phyloP scores from a whole-genome alignment of 2,797 vertebrate genomes.

The Microhierax caerulescens region DNA sequence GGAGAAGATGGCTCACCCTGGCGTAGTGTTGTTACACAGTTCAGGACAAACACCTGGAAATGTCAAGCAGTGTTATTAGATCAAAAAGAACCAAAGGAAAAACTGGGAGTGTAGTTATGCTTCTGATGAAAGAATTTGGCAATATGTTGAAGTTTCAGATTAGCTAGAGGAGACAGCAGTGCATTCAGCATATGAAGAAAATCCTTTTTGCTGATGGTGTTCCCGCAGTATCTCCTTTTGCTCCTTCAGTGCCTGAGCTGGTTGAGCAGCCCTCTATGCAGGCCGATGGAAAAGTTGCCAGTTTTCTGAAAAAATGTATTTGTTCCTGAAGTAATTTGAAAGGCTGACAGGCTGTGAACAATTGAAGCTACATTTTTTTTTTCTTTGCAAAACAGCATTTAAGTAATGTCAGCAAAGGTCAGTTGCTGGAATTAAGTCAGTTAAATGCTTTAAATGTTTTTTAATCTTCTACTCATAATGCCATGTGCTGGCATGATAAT shows the following conservation, averaged over 20 bases:
- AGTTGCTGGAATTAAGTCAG: not conserved
- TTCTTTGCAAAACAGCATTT: not conserved
- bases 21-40: not conserved
- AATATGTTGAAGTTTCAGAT: not conserved
- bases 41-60: not conserved
- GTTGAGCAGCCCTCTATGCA: not conserved
- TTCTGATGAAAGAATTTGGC: not conserved
- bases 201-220: not conserved
- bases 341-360: not conserved
- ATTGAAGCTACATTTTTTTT: not conserved
- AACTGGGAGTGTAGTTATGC: not conserved
- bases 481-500: not conserved
- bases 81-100: not conserved
- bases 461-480: not conserved
- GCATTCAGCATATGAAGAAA: not conserved
- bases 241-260: not conserved
- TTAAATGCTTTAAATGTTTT: conserved; percentile 4
- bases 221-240: not conserved
- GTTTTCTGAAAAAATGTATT: not conserved
- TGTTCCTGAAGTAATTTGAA: not conserved
- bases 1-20: not conserved
- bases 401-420: not conserved
- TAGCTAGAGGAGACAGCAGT: not conserved
- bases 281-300: not conserved
- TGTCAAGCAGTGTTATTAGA: not conserved